Percentiles rank a stretch among this genome's conserved stretches.
These are phyloP conservation scores for Pyrrhia umbra DNA, from an alignment of 2,888 invertebrate genomes.

Conservation along the genomic window DNA sequence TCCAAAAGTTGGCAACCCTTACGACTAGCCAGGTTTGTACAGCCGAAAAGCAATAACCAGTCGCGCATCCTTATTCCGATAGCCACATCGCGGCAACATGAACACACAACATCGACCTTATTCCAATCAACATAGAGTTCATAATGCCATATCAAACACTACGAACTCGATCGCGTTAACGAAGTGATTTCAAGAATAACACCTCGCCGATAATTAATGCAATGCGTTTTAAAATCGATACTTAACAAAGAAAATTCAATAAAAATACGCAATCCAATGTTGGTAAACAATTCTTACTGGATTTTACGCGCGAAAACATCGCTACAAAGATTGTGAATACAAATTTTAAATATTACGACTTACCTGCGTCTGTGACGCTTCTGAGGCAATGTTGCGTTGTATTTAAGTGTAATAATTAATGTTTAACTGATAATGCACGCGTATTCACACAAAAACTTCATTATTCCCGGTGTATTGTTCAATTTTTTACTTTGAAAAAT, in stretches of 20 bases:
- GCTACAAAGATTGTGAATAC: constrained; percentile 68
- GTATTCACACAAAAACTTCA: constrained; percentile 37
- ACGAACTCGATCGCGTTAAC: constrained; percentile 59
- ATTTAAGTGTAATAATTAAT: constrained; percentile 13
- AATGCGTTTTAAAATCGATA: constrained; percentile 65
- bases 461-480: constrained; percentile 35
- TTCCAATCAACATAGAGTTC: constrained; percentile 61
- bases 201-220: constrained; percentile 73
- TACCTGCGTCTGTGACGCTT: constrained; percentile 54
- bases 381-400: not conserved
- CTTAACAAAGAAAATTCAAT: constrained; percentile 22
- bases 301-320: constrained; percentile 75
- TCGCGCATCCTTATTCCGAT: constrained; percentile 79
- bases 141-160: constrained; percentile 63
- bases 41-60: constrained; percentile 72
- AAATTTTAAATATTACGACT: constrained; percentile 54
- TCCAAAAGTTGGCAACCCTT: constrained; percentile 46
- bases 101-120: constrained; percentile 70
- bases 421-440: constrained; percentile 33
- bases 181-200: constrained; percentile 80
- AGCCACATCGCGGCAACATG: constrained; percentile 59
- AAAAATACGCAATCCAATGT: constrained; percentile 47
- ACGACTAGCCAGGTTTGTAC: constrained; percentile 59
- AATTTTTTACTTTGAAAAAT: constrained; percentile 59
- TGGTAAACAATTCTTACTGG: constrained; percentile 60